Evolutionary conservation across 1,140 invertebrate species (phyloP), one percentile per base, ranked within the genome.

Genomic region (Drosophila lowei): DNA sequence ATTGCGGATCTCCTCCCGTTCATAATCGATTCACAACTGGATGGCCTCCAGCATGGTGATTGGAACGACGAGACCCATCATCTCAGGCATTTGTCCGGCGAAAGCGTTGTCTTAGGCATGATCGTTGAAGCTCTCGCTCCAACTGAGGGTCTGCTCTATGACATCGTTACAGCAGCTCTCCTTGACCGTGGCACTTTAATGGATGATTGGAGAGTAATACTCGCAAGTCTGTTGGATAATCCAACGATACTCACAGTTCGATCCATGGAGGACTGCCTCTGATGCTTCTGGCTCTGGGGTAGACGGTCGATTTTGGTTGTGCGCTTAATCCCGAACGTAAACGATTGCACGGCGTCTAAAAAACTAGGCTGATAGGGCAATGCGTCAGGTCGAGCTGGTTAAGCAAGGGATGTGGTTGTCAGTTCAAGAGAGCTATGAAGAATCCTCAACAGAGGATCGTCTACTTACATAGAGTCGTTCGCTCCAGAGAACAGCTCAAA

Each of bases 31-130:
- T 2, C 89, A 64, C n/a, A 86, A 1, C 7, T 76, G 61, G 3
- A 90, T 56, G 0, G 89, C 89, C 25, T 90, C 89, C 21, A 90
- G n/a, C 53, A 90, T 52, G 6, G 63, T 73, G 0, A 90, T 86
- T 16, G 89, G 89, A 65, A 89, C 89, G 5, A 89, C 49, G 1
- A 79, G 76, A 4, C 42, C n/a, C 0, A 77, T 73, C 6, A 80
- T 63, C 1, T n/a, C 2, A 0, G 89, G 80, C 54, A 83, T 3
- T 1, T 28, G 1, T n/a, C 64, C 75, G 0, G 58, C 53, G 38
- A 77, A 83, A 9, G 78, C 61, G 6, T 89, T 85, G 9, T 77
- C 61, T 25, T 71, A 68, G 8, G 89, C 68, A 6, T 70, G 44
- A 0, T 72, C 42, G 44, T 90, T 90, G 30, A 90, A 89, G 41